phyloP scores from a whole-genome alignment of 2,797 vertebrate genomes.

The Phalloptychus januarius region DNA sequence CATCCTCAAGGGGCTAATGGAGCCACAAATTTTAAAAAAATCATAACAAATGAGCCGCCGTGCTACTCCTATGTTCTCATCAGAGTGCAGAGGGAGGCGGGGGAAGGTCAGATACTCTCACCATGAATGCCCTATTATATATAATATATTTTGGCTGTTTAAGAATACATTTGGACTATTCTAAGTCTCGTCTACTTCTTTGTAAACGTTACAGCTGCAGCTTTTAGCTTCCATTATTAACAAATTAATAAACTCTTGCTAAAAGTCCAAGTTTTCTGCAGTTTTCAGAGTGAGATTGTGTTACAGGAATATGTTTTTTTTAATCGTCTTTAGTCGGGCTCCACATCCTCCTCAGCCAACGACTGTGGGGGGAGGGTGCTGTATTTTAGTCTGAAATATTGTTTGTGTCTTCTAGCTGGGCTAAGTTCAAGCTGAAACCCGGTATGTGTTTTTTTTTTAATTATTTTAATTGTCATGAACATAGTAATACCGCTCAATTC shows the following conservation, averaged over 20 bases:
- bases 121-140: neutral
- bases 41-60: neutral
- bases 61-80: neutral
- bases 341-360: neutral
- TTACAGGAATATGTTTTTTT: neutral
- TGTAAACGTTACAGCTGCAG: no score
- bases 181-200: neutral
- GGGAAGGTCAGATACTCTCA: neutral
- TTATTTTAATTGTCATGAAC: neutral
- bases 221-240: no score
- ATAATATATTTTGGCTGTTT: neutral
- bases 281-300: neutral
- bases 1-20: neutral
- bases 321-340: neutral
- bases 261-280: neutral
- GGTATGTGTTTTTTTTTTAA: neutral
- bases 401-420: neutral
- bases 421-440: conserved; percentile 6
- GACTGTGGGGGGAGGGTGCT: neutral
- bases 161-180: neutral
- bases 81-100: neutral
- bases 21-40: neutral
- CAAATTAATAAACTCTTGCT: no score
- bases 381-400: neutral
- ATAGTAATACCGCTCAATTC: conserved; percentile 3